Evolutionary conservation across 2,113 vertebrate species (phyloP), one percentile per base, ranked within the genome.

Genomic region (Lampris megalopsis): DNA sequence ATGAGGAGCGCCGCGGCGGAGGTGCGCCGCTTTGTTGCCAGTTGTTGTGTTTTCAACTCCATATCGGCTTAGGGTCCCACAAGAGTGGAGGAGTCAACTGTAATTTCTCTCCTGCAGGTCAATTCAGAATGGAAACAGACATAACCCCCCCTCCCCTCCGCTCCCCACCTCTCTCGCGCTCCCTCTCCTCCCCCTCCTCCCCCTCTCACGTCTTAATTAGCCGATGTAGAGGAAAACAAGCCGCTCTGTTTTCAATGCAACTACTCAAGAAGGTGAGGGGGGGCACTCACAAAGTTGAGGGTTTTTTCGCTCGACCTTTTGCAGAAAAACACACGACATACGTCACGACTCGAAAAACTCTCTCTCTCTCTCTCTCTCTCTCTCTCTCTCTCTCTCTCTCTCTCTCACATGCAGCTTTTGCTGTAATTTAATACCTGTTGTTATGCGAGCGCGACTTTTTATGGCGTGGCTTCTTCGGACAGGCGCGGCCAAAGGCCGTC

Each of bases 61-160:
- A 79, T 86, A 91, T 84, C 65, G 56, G 82, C 87, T 85, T 84
- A 75, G 81, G 80, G 88, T 92, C 90, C 86, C 83, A 86, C 63
- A 70, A 86, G 87, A 92, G 77, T 81, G 73, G 80, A 77, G 58
- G 84, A 94, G 92, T 93, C 93, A 89, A 89, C 85, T 88, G 86
- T 89, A 86, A 93, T 94, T 91, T 93, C 84, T 86, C 68, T 91
- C 77, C 79, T 86, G 73, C 82, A 81, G 86, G 90, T 90, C 70
- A 91, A 91, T 90, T 84, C 69, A 40, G 88, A 93, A 93, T 94
- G 81, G 82, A 91, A 92, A 86, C 85, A 71, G 91, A 94, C 89
- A 77, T 79, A 80, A 73, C 82, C 83, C 68, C 84, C 80, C 84
- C 85, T 68, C 73, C 58, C 57, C 6, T n/a, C 4, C 4, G 37